A percentile compares a stretch with the other conserved stretches of the same genome.
These are phyloP conservation scores for Myrmecobius fasciatus DNA, from an alignment of 2,113 vertebrate genomes.

Conservation along the genomic window DNA sequence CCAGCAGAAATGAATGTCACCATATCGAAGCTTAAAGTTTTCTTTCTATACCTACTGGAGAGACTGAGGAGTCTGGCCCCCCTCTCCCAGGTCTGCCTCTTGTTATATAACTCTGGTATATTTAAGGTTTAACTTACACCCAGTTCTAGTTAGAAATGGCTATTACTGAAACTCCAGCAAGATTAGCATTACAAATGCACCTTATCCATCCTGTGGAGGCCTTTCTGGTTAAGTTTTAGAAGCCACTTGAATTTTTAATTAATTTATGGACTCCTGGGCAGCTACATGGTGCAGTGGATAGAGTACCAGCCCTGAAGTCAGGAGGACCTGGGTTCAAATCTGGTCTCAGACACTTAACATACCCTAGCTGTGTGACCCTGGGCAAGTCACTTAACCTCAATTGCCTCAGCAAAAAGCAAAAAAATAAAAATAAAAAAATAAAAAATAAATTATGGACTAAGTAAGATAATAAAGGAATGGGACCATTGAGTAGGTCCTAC, in stretches of 20 bases:
- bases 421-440: too few species aligned
- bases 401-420: too few species aligned
- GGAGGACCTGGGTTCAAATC: too few species aligned
- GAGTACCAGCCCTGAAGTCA: too few species aligned
- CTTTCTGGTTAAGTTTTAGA: neutral
- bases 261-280: neutral
- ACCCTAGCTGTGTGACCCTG: too few species aligned
- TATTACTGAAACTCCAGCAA: neutral
- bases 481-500: neutral
- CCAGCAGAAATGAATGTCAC: neutral
- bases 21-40: neutral
- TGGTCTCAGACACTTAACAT: too few species aligned
- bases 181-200: neutral
- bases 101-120: neutral
- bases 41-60: neutral
- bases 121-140: neutral
- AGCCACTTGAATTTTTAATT: neutral
- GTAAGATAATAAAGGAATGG: neutral
- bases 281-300: too few species aligned
- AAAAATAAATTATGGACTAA: too few species aligned
- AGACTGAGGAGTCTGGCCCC: neutral
- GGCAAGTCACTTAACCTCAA: too few species aligned
- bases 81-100: neutral
- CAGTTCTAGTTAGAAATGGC: neutral
- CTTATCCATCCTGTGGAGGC: neutral